Evolutionary conservation across 2,888 invertebrate species (phyloP).

Genomic region (Nephrotoma appendiculata): DNA sequence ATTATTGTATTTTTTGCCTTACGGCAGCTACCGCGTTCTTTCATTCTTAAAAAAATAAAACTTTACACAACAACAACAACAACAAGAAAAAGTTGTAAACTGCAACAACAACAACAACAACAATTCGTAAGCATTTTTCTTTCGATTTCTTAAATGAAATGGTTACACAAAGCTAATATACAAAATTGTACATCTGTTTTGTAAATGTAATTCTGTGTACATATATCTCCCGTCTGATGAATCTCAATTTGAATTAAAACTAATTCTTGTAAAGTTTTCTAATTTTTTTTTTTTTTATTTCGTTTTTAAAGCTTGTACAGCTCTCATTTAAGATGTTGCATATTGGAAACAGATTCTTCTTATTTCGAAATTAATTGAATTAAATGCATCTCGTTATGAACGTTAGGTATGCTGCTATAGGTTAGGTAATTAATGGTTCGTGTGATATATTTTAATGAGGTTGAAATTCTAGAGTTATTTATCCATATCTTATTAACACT

Average conservation of each 20-base stretch:
- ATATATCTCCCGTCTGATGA: background rate
- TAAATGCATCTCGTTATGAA: background rate
- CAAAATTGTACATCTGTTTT: background rate
- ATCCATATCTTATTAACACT: background rate
- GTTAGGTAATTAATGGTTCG: background rate
- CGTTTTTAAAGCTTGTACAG: background rate
- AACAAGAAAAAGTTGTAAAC: background rate
- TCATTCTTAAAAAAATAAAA: background rate
- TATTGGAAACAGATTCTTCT: background rate
- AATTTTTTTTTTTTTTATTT: background rate
- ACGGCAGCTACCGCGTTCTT: background rate
- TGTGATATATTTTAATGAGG: background rate
- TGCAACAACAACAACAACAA: background rate
- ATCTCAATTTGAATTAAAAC: background rate
- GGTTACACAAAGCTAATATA: background rate
- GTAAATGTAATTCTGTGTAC: background rate
- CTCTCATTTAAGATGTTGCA: background rate
- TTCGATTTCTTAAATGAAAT: background rate
- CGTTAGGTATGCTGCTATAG: background rate
- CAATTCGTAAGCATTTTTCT: background rate
- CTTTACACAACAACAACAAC: background rate
- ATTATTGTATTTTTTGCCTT: background rate
- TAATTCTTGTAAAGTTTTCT: background rate
- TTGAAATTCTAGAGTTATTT: background rate
- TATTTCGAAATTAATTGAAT: background rate